Evolutionary conservation across 2,888 invertebrate species (phyloP), one percentile per base, ranked within the genome.

Genomic region (Agrotis segetum): DNA sequence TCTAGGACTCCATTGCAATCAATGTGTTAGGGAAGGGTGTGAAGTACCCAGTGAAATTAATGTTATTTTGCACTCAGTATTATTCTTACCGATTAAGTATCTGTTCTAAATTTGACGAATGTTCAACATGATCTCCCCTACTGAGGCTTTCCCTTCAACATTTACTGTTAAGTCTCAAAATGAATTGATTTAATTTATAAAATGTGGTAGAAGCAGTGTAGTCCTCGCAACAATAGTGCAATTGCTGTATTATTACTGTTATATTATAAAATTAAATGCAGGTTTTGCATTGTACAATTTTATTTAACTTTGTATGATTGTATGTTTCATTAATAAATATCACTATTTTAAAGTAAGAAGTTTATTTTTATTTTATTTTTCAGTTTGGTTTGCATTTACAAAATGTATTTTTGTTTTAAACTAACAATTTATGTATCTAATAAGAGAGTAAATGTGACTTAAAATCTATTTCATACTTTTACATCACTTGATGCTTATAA

Each of bases 221-320:
- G 94, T 94, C 96, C 96, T 95, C 94, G 94, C 95, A 95, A 94
- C 93, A 94, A 95, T 95, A 96, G 96, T 96, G 96, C 96, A 96
- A 96, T 96, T 93, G 93, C 94, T 93, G 88, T 90, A 89, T 85
- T 88, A 91, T 87, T 88, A 91, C 89, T 89, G 93, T 91, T 91
- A 91, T 92, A 92, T 91, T 88, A 91, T 90, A 92, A 94, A 95
- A 94, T 94, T 95, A 94, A 94, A 94, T 93, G 95, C 95, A 95
- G 88, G 84, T 92, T 91, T 91, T 96, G 95, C 95, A 94, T 95
- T 95, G 96, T 95, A 96, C 95, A 96, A 95, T 94, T 95, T 95
- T 94, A 94, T 93, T 93, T 95, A 95, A 94, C 94, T 93, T 93
- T 93, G 92, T 94, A 90, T 92, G 91, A 93, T 94, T 40, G 40